A percentile compares a stretch with the other conserved stretches of the same genome.
Conservation (phyloP, 2,888 invertebrate species). For the Rhimphoctona megacephalus region DNA sequence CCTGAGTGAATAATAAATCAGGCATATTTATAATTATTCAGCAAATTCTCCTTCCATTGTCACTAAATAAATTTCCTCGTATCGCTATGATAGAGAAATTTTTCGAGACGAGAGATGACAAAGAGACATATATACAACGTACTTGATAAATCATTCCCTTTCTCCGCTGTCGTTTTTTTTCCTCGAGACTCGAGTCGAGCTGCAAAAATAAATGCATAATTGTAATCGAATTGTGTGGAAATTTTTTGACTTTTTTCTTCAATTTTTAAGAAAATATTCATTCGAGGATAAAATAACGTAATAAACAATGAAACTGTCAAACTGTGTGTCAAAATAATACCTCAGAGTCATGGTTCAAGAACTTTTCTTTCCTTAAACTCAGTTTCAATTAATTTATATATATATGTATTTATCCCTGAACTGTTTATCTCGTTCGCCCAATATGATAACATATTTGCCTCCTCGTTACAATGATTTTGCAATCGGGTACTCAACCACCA, state of each 20-base stretch:
- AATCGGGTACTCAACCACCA: conserved; percentile 15
- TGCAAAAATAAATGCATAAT: conserved; percentile 36
- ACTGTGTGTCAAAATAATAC: conserved; percentile 11
- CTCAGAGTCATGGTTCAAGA: conserved; percentile 18
- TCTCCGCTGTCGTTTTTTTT: conserved; percentile 61
- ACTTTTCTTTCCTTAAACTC: neutral
- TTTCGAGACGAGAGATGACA: neutral
- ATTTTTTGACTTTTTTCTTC: neutral
- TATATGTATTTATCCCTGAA: neutral
- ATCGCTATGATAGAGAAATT: conserved; percentile 3
- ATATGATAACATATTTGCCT: conserved; percentile 35
- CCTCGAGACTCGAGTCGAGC: conserved; percentile 64
- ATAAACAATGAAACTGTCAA: conserved; percentile 7
- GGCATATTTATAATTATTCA: neutral
- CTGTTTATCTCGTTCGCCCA: conserved; percentile 7
- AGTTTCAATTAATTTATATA: conserved; percentile 6
- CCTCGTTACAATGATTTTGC: conserved; percentile 24
- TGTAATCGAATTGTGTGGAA: neutral
- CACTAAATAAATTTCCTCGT: neutral
- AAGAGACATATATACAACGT: conserved; percentile 66
- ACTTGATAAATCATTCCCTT: conserved; percentile 72
- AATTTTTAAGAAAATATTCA: neutral
- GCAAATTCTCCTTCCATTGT: neutral
- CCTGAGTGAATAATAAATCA: conserved; percentile 12
- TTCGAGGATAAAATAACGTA: neutral